Evolutionary conservation across 2,888 invertebrate genomes (phyloP), one percentile per base, ranked within the genome.

Genomic region (Acrobasis suavella): DNA sequence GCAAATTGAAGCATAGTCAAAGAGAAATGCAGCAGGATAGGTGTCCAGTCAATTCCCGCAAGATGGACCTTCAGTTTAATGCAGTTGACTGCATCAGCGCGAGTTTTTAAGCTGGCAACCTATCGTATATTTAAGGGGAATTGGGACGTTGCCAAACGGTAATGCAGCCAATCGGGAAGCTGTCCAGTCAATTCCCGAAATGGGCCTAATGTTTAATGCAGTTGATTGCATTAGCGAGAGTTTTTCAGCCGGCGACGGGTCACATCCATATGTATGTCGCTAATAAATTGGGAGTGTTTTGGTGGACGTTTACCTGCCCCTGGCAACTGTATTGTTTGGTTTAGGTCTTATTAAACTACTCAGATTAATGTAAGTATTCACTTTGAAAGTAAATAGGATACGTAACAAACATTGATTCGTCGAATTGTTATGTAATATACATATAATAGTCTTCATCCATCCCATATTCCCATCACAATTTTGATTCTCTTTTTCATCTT

Each of bases 131-230:
- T 46, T 46, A n/a, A 10, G 46, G n/a, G n/a, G 46, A 46, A 7
- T 32, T 32, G 5, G 32, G 7, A 2, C 32, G 32, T 32, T 32
- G 32, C 8, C 32, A 32, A 32, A 46, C 12, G n/a, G 46, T 14
- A 46, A 1, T 5, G 14, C 10, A 10, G 14, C n/a, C 14, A 46
- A 46, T 68, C 72, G 46, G 46, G 46, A 46, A n/a, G 14, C 46
- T 39, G 56, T 56, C 75, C 69, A 70, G 69, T 76, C 83, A 76
- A 84, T 80, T 78, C 85, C 84, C 84, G 70, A 84, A 89, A 86
- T 83, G 80, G 86, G 67, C 74, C 86, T 87, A 77, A 89, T 90
- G 90, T 87, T 77, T 91, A 87, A 91, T 91, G 84, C 90, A 90
- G 81, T 83, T 73, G 89, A 82, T 87, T 88, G 77, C 79, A 86